Evolutionary conservation across 2,888 invertebrate genomes (phyloP).

Genomic region (Suillia variegata): DNA sequence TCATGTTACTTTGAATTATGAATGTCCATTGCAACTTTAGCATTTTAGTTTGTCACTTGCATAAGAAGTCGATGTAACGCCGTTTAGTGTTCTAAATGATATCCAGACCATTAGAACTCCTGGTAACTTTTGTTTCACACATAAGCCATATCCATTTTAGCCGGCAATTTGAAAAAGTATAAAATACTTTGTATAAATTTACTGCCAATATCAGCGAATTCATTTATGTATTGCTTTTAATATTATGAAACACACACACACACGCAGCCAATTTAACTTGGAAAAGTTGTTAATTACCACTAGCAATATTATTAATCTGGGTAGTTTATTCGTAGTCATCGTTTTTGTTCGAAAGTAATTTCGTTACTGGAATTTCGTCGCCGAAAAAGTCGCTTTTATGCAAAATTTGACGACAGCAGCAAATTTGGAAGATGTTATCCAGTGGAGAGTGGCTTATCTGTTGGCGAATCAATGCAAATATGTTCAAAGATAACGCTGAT

Average conservation of each 20-base stretch:
- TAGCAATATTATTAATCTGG: slow-evolving; percentile 52
- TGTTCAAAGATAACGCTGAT: slow-evolving; percentile 25
- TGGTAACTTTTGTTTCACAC: slow-evolving; percentile 39
- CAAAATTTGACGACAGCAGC: slow-evolving; percentile 32
- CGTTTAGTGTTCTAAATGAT: slow-evolving; percentile 39
- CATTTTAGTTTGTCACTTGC: slow-evolving; percentile 44
- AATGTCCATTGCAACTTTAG: too few relatives aligned
- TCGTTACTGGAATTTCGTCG: slow-evolving; percentile 53
- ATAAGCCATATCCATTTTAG: slow-evolving; percentile 33
- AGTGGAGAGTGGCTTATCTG: slow-evolving; percentile 26
- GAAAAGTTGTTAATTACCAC: slow-evolving; percentile 50
- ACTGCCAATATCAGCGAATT: slow-evolving; percentile 22
- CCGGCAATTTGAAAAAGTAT: slow-evolving; percentile 37
- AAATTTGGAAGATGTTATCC: slow-evolving; percentile 19
- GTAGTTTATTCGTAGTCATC: slow-evolving; percentile 56
- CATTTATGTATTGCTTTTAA: too few relatives aligned
- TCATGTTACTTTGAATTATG: too few relatives aligned
- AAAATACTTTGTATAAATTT: slow-evolving; percentile 38
- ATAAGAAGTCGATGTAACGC: slow-evolving; percentile 39
- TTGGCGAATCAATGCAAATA: slow-evolving; percentile 36
- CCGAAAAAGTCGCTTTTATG: slow-evolving; percentile 46
- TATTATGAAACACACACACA: too few relatives aligned
- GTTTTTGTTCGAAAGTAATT: slow-evolving; percentile 52
- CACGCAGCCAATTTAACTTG: neutral
- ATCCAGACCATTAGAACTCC: slow-evolving; percentile 48